Evolutionary conservation across 2,113 vertebrate genomes (phyloP).

Genomic region (Rhinopithecus roxellana): DNA sequence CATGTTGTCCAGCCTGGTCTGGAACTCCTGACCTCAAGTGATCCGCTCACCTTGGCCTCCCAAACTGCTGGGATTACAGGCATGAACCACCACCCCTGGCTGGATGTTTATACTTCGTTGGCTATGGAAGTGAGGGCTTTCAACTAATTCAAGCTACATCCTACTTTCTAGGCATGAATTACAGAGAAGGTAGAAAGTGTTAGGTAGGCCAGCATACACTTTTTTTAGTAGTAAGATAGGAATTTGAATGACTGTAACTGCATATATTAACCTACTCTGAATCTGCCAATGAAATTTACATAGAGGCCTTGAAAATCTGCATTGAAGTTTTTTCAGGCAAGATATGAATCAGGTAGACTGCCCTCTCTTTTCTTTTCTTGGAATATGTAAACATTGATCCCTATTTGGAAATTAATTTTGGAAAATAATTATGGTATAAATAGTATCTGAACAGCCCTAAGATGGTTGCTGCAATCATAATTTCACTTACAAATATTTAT

Average conservation of each 20-base stretch:
- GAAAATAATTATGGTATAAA: not conserved
- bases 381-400: not conserved
- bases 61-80: too few relatives aligned
- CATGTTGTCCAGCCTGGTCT: too few relatives aligned
- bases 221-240: not conserved
- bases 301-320: not conserved
- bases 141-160: not conserved
- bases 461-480: not conserved
- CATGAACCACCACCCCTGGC: too few relatives aligned
- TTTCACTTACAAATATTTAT: constrained; percentile 12
- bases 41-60: too few relatives aligned
- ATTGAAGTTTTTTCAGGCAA: not conserved
- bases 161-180: not conserved
- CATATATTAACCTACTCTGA: not conserved
- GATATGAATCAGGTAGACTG: not conserved
- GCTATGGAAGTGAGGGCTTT: not conserved
- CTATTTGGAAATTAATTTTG: constrained; percentile 19
- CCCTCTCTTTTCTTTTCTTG: not conserved
- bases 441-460: not conserved
- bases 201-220: not conserved
- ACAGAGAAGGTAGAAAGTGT: not conserved
- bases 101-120: not conserved
- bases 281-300: not conserved
- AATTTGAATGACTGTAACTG: not conserved
- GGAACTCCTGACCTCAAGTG: too few relatives aligned